phyloP scores from a whole-genome alignment of 2,888 invertebrate species.

The Latrodectus elegans region DNA sequence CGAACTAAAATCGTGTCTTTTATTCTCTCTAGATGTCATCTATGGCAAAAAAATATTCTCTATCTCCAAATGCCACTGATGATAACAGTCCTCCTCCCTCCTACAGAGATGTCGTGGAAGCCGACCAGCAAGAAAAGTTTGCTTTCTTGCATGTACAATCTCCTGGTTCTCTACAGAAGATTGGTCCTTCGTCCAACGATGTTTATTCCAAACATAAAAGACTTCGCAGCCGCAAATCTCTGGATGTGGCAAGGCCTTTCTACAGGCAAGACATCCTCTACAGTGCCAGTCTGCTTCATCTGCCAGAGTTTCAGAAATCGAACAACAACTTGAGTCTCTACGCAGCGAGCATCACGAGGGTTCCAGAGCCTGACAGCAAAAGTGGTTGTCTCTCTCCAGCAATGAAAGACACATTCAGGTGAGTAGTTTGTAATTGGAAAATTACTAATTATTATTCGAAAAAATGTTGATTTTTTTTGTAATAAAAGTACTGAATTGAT shows the following conservation, averaged over 20 bases:
- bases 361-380: constrained; percentile 67
- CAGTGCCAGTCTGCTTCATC: constrained; percentile 86
- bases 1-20: not conserved
- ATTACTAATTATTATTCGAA: not conserved
- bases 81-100: constrained; percentile 70
- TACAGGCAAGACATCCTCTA: constrained; percentile 95
- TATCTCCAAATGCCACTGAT: constrained; percentile 20
- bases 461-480: too few relatives aligned
- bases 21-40: constrained; percentile 25
- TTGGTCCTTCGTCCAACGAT: not conserved
- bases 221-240: not conserved
- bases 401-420: constrained; percentile 66
- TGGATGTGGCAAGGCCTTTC: constrained; percentile 80
- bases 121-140: constrained; percentile 40
- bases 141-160: constrained; percentile 20
- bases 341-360: constrained; percentile 72
- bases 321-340: constrained; percentile 72
- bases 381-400: constrained; percentile 51
- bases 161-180: not conserved
- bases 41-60: not conserved
- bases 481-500: too few relatives aligned
- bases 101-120: constrained; percentile 70
- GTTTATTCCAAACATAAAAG: not conserved
- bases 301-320: constrained; percentile 88
- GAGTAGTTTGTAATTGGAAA: constrained; percentile 12